These are phyloP conservation scores for Euzophera pinguis DNA, from an alignment of 2,888 invertebrate species.

Conservation along the genomic window DNA sequence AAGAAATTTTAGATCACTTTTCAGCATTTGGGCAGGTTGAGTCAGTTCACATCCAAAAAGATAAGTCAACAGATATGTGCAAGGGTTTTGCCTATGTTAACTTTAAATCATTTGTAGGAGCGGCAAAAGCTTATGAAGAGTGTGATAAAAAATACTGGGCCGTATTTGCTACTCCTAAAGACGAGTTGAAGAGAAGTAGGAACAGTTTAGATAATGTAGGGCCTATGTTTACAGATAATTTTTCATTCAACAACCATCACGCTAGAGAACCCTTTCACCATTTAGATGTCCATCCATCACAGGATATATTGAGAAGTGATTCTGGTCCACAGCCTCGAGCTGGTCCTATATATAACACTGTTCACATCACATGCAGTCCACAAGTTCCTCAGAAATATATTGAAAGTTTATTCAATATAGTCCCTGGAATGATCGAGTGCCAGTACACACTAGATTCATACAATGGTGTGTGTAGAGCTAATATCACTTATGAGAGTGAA, in stretches of 20 bases:
- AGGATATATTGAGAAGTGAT: slow-evolving; percentile 28
- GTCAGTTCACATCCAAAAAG: slow-evolving; percentile 87
- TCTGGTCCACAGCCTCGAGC: slow-evolving; percentile 34
- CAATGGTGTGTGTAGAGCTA: slow-evolving; percentile 65
- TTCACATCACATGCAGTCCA: slow-evolving; percentile 87
- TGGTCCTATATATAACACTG: slow-evolving; percentile 76
- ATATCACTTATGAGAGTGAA: slow-evolving; percentile 56
- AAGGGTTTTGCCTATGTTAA: slow-evolving; percentile 96
- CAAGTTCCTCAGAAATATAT: slow-evolving; percentile 87
- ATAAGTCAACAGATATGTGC: slow-evolving; percentile 87
- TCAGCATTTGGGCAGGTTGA: slow-evolving; percentile 91
- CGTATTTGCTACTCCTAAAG: slow-evolving; percentile 94
- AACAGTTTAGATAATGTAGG: slow-evolving; percentile 39
- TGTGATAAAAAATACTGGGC: slow-evolving; percentile 92
- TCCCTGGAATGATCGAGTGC: slow-evolving; percentile 81
- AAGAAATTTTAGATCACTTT: slow-evolving; percentile 89
- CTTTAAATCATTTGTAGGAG: slow-evolving; percentile 88
- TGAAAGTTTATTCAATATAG: slow-evolving; percentile 91
- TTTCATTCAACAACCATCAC: slow-evolving; percentile 30
- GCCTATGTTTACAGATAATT: slow-evolving; percentile 25
- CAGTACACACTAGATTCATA: slow-evolving; percentile 68
- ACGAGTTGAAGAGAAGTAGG: slow-evolving; percentile 58
- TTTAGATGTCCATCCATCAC: slow-evolving; percentile 24
- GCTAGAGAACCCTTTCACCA: slow-evolving; percentile 30
- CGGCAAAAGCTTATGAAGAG: slow-evolving; percentile 93